Percentiles rank a stretch among this genome's conserved stretches.
These are phyloP conservation scores for Sardinella longiceps DNA, from an alignment of 2,797 vertebrate species.

Conservation along the genomic window DNA sequence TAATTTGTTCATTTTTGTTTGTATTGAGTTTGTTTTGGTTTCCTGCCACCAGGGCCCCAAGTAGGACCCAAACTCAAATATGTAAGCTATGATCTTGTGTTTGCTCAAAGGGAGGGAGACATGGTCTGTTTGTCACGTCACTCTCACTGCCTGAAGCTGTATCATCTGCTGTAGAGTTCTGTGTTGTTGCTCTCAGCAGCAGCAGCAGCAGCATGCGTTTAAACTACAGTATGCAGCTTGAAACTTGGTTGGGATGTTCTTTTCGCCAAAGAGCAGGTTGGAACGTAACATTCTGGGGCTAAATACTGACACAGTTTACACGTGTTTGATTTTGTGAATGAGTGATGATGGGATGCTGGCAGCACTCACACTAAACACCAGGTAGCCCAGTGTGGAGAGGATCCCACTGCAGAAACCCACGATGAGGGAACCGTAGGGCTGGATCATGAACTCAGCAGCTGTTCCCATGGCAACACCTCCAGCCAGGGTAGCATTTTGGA, in stretches of 20 bases:
- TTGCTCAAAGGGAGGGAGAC: neutral
- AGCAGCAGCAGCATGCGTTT: neutral
- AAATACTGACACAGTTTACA: neutral
- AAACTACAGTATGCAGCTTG: no score
- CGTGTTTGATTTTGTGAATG: neutral
- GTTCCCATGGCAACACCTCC: constrained; percentile 94
- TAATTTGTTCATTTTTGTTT: neutral
- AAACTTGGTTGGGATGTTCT: neutral
- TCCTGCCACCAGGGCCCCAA: neutral
- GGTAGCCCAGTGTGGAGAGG: constrained; percentile 87
- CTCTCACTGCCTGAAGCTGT: neutral
- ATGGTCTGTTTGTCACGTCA: neutral
- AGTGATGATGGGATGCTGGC: neutral
- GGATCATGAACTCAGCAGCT: constrained; percentile 91
- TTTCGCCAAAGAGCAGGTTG: neutral
- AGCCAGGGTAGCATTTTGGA: constrained; percentile 93
- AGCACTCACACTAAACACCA: constrained; percentile 84
- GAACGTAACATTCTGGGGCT: neutral
- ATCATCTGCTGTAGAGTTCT: no score
- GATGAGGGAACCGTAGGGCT: constrained; percentile 88
- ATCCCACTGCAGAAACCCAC: constrained; percentile 87
- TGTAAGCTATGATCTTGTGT: neutral
- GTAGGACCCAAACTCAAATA: neutral
- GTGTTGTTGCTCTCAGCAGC: neutral
- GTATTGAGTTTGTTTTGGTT: neutral